Evolutionary conservation across 1,140 invertebrate species (phyloP).

Genomic region (Papilio dardanus): DNA sequence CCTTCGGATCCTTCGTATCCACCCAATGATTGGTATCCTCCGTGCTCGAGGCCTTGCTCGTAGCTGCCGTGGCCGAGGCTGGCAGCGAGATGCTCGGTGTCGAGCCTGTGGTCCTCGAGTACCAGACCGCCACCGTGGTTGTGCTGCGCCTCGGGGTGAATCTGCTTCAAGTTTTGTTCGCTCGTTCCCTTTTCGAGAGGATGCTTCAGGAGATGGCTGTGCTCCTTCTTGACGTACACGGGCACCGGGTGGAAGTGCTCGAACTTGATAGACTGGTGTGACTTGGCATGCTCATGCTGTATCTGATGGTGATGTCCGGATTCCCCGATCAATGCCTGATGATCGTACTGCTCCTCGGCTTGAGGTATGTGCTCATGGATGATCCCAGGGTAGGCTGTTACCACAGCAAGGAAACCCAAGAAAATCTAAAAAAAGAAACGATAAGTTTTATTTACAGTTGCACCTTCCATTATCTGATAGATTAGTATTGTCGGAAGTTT

Average conservation of each 20-base stretch:
- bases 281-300: conserved; percentile 85
- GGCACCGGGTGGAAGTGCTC: conserved; percentile 86
- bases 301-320: conserved; percentile 83
- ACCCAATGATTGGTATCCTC: conserved; percentile 55
- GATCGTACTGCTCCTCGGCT: conserved; percentile 67
- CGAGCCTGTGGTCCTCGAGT: conserved; percentile 83
- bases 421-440: conserved; percentile 70
- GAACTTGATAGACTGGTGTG: conserved; percentile 86
- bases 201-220: conserved; percentile 84
- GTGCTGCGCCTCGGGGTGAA: conserved; percentile 84
- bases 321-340: conserved; percentile 79
- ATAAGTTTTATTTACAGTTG: conserved; percentile 29
- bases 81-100: conserved; percentile 80
- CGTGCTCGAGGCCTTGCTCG: conserved; percentile 63
- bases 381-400: conserved; percentile 73
- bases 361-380: conserved; percentile 75
- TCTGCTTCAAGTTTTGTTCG: conserved; percentile 83
- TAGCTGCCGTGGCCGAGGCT: conserved; percentile 59
- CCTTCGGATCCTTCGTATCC: conserved; percentile 68
- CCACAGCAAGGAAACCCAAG: conserved; percentile 77
- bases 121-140: conserved; percentile 83
- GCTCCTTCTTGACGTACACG: conserved; percentile 86
- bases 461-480: background rate
- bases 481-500: conserved; percentile 39
- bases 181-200: conserved; percentile 84